Base-by-base conservation (phyloP, 2,797 vertebrate genomes). In the Fundulus diaphanus region DNA sequence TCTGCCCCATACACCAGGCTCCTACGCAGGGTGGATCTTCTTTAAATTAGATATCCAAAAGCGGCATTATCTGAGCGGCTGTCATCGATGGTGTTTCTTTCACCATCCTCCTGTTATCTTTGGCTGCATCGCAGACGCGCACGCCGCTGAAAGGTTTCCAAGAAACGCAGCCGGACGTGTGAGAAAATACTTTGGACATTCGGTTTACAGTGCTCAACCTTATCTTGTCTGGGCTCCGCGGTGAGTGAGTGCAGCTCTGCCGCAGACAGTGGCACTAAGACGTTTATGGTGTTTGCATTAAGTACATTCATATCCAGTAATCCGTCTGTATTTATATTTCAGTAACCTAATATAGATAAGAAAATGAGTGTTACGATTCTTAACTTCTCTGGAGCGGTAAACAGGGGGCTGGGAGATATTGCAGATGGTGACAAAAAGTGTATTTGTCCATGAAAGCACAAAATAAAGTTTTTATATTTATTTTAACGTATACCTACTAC, bases 111-210 rank as follows among this genome's bases (percentile, higher is more conserved):
- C 70, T 94, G 76, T 90, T 93, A 84, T 90, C 76, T 82, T 94
- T 94, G 93, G 91, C 88, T 72, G 80, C 35, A 59, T 80, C 79
- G 46, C 7, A n/a, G 52, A 82, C 59, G 77, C 82, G 67, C 81
- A 74, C 82, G 68, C 79, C 79, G 84, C 84, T 81, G 74, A 86
- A 86, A 66, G 82, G 68, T 88, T 42, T 90, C 89, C 86, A 91
- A 89, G 84, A 90, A 93, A 90, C 82, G 85, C 73, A 72, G 78
- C 81, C 0, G 22, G 74, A 80, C 29, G 82, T 90, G 87, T 92
- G 92, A 91, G 90, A 92, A 90, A 92, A 89, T 85, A 69, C 74
- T 89, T 83, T n/a, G 44, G 63, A 78, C 69, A 37, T 86, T 73
- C 76, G 82, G 70, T 88, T 86, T 81, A 82, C 27, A 72, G 72